Evolutionary conservation across 1,140 invertebrate genomes (phyloP), one percentile per base, ranked within the genome.

Genomic region (Hestina assimilis): DNA sequence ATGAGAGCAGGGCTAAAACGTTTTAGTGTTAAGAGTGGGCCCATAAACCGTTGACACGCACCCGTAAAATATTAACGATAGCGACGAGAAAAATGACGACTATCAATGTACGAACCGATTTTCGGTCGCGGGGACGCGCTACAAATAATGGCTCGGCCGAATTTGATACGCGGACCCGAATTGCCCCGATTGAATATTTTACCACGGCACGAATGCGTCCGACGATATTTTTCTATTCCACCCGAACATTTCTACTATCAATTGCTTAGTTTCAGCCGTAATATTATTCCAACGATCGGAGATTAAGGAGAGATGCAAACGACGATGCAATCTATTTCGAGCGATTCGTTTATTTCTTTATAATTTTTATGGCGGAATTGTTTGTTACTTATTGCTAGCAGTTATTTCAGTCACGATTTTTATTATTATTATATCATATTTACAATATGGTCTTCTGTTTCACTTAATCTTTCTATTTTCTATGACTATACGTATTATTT

Each of bases 161-260:
- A 85, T 85, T 83, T 87, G n/a, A 86, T 84, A 82, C 81, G 78
- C 72, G 80, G 74, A 79, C 78, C 81, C 76, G 79, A 84, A 87
- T 86, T 83, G 79, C 66, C 81, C 78, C 79, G 83, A 83, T 86
- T 87, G 83, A 86, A 87, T 87, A 87, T 87, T 87, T 87, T 83
- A 87, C 79, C 79, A 74, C 75, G 72, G 72, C 79, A 83, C 81
- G 79, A 82, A 75, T 74, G 76, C 78, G 76, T 75, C 76, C 72
- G 72, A 71, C 83, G 78, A 84, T 83, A 83, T 84, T 83, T 87
- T 87, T 84, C 81, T 81, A 84, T 87, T 87, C 75, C 81, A 53
- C 69, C n/a, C 71, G 70, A 61, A 79, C 81, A 79, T 84, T 84
- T 80, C 81, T 76, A 87, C 81, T 78, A 87, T 87, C 83, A 83